Conservation (phyloP, 2,797 vertebrate species). For the Microhierax caerulescens region DNA sequence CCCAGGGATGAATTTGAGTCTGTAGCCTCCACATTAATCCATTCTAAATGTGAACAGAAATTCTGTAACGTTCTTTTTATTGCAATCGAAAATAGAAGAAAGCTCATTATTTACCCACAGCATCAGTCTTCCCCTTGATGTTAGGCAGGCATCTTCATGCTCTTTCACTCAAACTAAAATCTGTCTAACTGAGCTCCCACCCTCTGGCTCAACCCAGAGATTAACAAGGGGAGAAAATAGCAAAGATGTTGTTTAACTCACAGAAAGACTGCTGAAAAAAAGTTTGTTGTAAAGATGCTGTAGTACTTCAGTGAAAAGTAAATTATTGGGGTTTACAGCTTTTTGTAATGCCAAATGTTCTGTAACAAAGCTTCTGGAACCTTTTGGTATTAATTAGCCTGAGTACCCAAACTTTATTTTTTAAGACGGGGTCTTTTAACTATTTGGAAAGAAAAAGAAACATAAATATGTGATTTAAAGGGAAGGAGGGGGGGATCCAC, state of each 20-base stretch:
- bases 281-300: background rate
- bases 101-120: background rate
- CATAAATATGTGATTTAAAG: background rate
- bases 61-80: background rate
- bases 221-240: background rate
- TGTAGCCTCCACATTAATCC: background rate
- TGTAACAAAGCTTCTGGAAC: background rate
- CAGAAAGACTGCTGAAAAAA: background rate
- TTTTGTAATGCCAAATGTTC: background rate
- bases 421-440: background rate
- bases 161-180: background rate
- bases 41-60: background rate
- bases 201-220: background rate
- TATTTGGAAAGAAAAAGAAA: background rate
- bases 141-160: fast-evolving
- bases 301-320: background rate
- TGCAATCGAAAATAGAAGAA: background rate
- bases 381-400: background rate
- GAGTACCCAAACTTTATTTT: background rate
- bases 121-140: background rate
- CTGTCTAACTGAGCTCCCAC: background rate
- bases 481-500: fast-evolving
- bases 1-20: background rate
- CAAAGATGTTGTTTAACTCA: background rate
- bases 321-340: background rate